A percentile compares a stretch with the other conserved stretches of the same genome.
These are phyloP conservation scores for Tetragnatha montana DNA, from an alignment of 2,888 invertebrate genomes.

Conservation along the genomic window DNA sequence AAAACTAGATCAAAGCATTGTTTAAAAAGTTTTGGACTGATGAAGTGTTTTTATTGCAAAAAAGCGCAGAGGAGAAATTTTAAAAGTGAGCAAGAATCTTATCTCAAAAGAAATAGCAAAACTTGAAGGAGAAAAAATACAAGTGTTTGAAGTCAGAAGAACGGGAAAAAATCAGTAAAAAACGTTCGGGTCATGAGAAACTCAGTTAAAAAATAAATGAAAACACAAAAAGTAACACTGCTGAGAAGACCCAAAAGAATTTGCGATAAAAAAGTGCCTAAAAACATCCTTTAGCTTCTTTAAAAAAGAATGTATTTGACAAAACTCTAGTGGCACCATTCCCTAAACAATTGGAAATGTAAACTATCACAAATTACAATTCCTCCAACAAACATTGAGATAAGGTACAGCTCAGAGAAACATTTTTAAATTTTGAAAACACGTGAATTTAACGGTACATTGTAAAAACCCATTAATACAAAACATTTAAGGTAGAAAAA, in stretches of 20 bases:
- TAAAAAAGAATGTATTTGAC: conserved; percentile 6
- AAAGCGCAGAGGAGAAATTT: conserved; percentile 23
- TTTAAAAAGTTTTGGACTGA: conserved; percentile 31
- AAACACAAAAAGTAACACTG: conserved; percentile 17
- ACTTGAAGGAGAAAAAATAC: neutral
- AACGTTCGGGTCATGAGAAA: conserved; percentile 18
- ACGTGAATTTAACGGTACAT: conserved; percentile 1
- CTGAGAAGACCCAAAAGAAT: conserved; percentile 14
- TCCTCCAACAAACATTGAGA: conserved; percentile 16
- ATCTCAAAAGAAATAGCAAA: conserved; percentile 19
- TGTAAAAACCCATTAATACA: conserved; percentile 5
- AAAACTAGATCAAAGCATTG: conserved; percentile 37
- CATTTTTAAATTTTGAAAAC: conserved; percentile 21
- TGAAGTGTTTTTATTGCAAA: conserved; percentile 12
- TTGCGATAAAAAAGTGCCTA: conserved; percentile 10
- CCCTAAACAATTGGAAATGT: conserved; percentile 36
- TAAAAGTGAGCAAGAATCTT: conserved; percentile 35
- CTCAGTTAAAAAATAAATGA: conserved; percentile 26
- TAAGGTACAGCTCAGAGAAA: neutral
- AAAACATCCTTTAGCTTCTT: neutral
- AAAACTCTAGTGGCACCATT: conserved; percentile 21
- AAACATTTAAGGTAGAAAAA: neutral
- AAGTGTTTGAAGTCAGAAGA: conserved; percentile 33
- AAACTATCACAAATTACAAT: conserved; percentile 30
- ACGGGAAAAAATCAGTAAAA: conserved; percentile 6